phyloP scores from a whole-genome alignment of 2,888 invertebrate genomes.

The Meteorus cinctellus region DNA sequence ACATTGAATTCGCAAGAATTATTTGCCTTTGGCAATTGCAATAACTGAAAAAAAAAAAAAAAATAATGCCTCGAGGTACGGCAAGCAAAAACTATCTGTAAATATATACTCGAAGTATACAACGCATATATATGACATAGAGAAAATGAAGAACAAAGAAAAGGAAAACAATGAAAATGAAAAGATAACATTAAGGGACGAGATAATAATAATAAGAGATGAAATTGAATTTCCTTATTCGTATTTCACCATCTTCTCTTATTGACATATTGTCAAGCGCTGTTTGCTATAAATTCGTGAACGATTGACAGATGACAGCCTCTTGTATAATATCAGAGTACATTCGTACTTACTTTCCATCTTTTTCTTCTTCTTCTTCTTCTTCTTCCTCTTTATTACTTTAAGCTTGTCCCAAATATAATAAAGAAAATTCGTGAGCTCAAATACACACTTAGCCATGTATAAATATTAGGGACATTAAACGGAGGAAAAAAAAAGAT shows the following conservation, averaged over 20 bases:
- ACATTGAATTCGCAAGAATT: slow-evolving; percentile 11
- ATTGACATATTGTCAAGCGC: background rate
- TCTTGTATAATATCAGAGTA: background rate
- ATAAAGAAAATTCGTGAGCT: background rate
- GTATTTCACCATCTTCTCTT: background rate
- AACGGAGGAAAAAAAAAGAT: slow-evolving; percentile 30
- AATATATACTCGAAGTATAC: slow-evolving; percentile 41
- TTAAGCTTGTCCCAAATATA: background rate
- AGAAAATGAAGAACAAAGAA: slow-evolving; percentile 20
- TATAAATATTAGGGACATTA: slow-evolving; percentile 5
- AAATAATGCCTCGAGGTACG: slow-evolving; percentile 41
- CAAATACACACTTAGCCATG: background rate
- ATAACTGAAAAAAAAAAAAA: slow-evolving; percentile 18
- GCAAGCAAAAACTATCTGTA: slow-evolving; percentile 40
- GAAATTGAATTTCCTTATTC: slow-evolving; percentile 5
- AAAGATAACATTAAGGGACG: background rate
- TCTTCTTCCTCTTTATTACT: background rate
- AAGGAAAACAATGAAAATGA: slow-evolving; percentile 21
- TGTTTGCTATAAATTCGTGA: background rate
- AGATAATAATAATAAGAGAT: background rate
- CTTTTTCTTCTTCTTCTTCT: background rate
- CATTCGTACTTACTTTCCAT: background rate
- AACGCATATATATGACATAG: background rate
- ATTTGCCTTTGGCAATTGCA: background rate
- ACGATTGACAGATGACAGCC: background rate